phyloP scores from a whole-genome alignment of 2,888 invertebrate species.

The Globia sparganii region DNA sequence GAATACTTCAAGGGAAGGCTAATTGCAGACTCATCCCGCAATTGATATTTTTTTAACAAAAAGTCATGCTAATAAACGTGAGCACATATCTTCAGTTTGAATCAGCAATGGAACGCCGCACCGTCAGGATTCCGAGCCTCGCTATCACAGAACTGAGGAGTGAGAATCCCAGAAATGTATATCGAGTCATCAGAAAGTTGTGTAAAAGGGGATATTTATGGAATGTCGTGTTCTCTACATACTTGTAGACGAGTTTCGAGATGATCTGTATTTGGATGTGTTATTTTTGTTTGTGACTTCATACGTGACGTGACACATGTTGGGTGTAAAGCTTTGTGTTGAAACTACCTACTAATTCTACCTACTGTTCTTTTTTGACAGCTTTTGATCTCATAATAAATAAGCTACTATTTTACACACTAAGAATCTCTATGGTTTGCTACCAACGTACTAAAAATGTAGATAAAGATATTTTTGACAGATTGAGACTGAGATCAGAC shows the following conservation, averaged over 20 bases:
- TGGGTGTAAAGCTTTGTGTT: slow-evolving; percentile 20
- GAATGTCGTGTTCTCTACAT: slow-evolving; percentile 56
- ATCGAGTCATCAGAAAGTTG: slow-evolving; percentile 60
- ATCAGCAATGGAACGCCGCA: slow-evolving; percentile 59
- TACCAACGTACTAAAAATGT: too few relatives aligned
- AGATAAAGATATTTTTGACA: background rate
- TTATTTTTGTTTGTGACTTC: slow-evolving; percentile 56
- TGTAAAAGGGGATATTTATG: slow-evolving; percentile 50
- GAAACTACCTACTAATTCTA: slow-evolving; percentile 2
- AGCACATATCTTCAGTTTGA: slow-evolving; percentile 57
- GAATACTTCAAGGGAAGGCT: slow-evolving; percentile 55
- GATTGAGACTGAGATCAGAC: background rate
- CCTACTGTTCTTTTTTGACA: slow-evolving; percentile 1
- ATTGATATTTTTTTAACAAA: slow-evolving; percentile 65
- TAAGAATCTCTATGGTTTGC: background rate
- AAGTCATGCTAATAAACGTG: slow-evolving; percentile 57
- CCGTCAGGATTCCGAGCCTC: slow-evolving; percentile 52
- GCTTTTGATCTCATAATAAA: background rate
- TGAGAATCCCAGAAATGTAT: slow-evolving; percentile 55
- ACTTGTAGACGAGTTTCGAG: slow-evolving; percentile 25
- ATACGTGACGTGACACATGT: slow-evolving; percentile 51
- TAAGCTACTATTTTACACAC: background rate
- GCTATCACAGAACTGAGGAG: slow-evolving; percentile 41
- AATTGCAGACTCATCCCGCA: slow-evolving; percentile 60
- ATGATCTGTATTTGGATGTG: slow-evolving; percentile 43